Evolutionary conservation across 2,113 vertebrate species (phyloP).

Genomic region (Puma concolor): DNA sequence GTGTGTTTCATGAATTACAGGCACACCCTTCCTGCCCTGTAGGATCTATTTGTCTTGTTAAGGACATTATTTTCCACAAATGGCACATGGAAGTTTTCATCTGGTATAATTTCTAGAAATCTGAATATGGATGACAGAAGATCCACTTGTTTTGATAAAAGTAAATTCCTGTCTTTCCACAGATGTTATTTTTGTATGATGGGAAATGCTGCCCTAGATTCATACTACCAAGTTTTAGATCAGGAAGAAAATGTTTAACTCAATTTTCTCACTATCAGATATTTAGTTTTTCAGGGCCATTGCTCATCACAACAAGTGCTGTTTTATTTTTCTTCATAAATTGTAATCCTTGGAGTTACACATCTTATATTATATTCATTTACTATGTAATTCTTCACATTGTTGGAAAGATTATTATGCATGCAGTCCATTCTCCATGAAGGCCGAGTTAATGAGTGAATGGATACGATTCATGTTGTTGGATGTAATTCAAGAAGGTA

Average conservation of each 20-base stretch:
- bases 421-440: background rate
- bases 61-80: background rate
- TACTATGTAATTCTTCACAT: background rate
- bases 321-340: background rate
- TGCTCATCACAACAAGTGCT: too few relatives aligned
- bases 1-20: background rate
- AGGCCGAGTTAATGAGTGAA: background rate
- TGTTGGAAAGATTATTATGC: background rate
- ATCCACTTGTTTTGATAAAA: constrained; percentile 51
- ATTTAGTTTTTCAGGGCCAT: background rate
- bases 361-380: background rate
- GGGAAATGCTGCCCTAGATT: constrained; percentile 33
- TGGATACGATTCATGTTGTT: background rate
- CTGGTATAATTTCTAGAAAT: constrained; percentile 27
- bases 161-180: background rate
- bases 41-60: background rate
- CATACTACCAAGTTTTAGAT: background rate
- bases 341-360: background rate
- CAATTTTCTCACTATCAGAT: constrained; percentile 17
- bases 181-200: background rate
- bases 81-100: constrained; percentile 25
- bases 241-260: background rate
- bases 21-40: background rate
- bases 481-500: too few relatives aligned
- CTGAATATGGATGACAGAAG: background rate